phyloP scores from a whole-genome alignment of 2,888 invertebrate genomes.

The Pristionchus arcanus region DNA sequence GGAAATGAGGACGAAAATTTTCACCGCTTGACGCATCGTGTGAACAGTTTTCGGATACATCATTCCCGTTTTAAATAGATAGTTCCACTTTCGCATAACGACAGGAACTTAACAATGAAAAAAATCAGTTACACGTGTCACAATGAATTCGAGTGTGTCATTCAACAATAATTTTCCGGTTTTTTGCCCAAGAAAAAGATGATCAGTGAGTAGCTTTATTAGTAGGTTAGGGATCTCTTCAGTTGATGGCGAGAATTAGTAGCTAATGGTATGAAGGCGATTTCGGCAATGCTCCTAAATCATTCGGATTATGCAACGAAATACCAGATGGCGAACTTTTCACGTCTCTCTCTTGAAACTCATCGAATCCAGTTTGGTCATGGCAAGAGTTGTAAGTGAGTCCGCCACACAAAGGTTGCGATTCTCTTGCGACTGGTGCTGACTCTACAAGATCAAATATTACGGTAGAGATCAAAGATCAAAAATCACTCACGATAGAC shows the following conservation, averaged over 20 bases:
- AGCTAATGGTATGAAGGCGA: not conserved
- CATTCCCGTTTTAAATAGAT: not conserved
- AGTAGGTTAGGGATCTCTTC: not conserved
- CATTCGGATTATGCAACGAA: not conserved
- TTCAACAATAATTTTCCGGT: not conserved
- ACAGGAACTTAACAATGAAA: not conserved
- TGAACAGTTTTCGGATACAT: not conserved
- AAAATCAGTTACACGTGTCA: not conserved
- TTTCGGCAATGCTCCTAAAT: not conserved
- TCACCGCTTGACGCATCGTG: not conserved
- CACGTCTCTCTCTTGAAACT: slow-evolving; percentile 32
- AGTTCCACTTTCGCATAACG: not conserved
- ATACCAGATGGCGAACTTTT: not conserved
- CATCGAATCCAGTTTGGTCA: slow-evolving; percentile 33
- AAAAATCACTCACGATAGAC: slow-evolving; percentile 11
- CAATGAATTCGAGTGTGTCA: too few relatives aligned
- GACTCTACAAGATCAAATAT: not conserved
- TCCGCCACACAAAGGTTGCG: not conserved
- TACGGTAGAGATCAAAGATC: not conserved
- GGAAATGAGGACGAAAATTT: not conserved
- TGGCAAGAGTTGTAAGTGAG: not conserved
- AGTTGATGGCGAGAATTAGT: not conserved
- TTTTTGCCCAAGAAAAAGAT: not conserved
- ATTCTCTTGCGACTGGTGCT: not conserved
- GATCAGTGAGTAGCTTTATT: slow-evolving; percentile 16